These are phyloP conservation scores for Cheumatopsyche charites DNA, from an alignment of 1,140 invertebrate species.

Conservation along the genomic window DNA sequence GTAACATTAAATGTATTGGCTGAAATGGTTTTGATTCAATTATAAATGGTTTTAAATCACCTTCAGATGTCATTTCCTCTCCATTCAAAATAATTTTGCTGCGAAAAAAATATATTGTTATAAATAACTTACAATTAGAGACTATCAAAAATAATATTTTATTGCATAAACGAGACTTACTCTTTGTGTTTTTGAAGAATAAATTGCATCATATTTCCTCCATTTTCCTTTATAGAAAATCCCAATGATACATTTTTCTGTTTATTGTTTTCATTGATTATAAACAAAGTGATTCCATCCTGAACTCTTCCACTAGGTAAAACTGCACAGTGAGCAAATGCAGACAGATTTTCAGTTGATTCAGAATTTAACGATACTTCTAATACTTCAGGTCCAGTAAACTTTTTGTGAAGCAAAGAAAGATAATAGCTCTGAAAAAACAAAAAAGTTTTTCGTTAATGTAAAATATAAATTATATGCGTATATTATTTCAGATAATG, in stretches of 20 bases:
- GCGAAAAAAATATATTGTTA: constrained; percentile 47
- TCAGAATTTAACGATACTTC: constrained; percentile 49
- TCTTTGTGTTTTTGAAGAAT: constrained; percentile 31
- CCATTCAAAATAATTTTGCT: constrained; percentile 64
- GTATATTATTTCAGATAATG: constrained; percentile 39
- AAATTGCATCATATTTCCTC: constrained; percentile 42
- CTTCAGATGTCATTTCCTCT: constrained; percentile 57
- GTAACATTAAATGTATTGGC: constrained; percentile 58
- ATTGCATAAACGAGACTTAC: constrained; percentile 21
- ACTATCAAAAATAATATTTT: not conserved
- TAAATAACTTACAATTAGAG: not conserved
- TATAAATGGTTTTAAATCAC: constrained; percentile 59
- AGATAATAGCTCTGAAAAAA: constrained; percentile 60
- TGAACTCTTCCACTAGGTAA: constrained; percentile 50
- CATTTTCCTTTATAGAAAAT: not conserved
- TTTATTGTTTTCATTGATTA: constrained; percentile 52
- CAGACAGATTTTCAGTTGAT: constrained; percentile 50
- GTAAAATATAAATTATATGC: not conserved
- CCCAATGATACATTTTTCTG: constrained; percentile 28
- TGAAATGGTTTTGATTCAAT: constrained; percentile 56
- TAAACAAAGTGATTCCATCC: constrained; percentile 57
- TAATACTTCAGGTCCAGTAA: constrained; percentile 58
- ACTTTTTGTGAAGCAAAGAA: constrained; percentile 59
- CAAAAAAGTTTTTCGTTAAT: constrained; percentile 10
- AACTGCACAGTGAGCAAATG: constrained; percentile 59